Evolutionary conservation across 2,113 vertebrate species (phyloP), one percentile per base, ranked within the genome.

Genomic region (Sapayoa aenigma): DNA sequence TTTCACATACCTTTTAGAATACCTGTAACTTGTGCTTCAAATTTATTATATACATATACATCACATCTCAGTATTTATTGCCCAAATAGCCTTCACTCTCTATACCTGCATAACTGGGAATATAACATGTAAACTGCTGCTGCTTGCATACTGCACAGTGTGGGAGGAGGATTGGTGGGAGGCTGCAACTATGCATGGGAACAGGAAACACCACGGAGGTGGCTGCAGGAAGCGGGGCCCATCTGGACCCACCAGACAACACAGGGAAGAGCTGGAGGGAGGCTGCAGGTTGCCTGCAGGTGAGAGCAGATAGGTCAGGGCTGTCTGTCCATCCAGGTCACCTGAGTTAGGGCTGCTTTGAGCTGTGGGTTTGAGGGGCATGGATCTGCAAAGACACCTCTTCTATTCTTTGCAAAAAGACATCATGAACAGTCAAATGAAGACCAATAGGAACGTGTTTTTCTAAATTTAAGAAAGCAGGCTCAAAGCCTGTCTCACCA

Each of bases 181-280:
- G 10, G 5, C 42, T 68, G 37, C 46, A 30, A 7, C 20, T 25
- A 12, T 3, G 7, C 2, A 4, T 1, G 5, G 49, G 49, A 39
- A 41, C 37, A 31, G 25, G 28, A 41, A 69, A 56, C 20, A 4
- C 33, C 1, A 3, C 1, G 2, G 8, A 0, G 1, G 41, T 39
- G 66, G 15, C 52, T 78, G 19, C 0, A 4, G 59, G 27, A 73
- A 73, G 19, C 35, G 1, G 1, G 23, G 24, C 23, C 39, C 35
- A 35, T 79, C 53, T 0, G 1, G 39, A 39, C 18, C 39, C 52
- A 27, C 4, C 52, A 60, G 52, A 16, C 14, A n/a, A 39, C 3
- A 17, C 2, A 5, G 20, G 31, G 22, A 66, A 76, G 17, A 0
- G 3, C 27, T 79, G 46, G 22, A 63, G 63, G 49, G 56, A 41